A percentile compares a stretch with the other conserved stretches of the same genome.
Conservation (phyloP, 2,888 invertebrate species). For the Caenorhabditis virilis region DNA sequence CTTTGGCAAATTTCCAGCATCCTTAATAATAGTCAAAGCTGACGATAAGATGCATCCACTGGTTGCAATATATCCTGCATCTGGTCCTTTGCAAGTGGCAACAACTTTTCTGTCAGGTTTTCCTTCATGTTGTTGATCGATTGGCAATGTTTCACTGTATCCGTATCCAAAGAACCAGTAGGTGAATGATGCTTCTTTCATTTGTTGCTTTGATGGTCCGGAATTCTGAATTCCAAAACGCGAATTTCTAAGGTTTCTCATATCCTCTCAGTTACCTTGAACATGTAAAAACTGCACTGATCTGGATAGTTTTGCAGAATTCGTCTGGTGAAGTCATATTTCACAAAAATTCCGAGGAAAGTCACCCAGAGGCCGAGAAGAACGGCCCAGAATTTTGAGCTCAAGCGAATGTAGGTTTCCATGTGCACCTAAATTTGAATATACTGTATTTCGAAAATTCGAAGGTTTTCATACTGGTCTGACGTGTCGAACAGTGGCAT, state of each 20-base stretch:
- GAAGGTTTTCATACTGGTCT: conserved; percentile 77
- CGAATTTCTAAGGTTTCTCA: not conserved
- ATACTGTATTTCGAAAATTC: not conserved
- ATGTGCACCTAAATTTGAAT: conserved; percentile 53
- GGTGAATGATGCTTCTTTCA: conserved; percentile 73
- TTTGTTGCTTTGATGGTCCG: conserved; percentile 73
- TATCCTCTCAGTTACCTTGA: conserved; percentile 71
- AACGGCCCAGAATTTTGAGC: conserved; percentile 74
- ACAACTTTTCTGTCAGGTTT: conserved; percentile 76
- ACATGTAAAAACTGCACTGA: conserved; percentile 78
- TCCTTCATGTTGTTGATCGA: conserved; percentile 71
- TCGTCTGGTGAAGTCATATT: conserved; percentile 75
- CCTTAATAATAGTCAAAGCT: conserved; percentile 79
- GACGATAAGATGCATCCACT: conserved; percentile 78
- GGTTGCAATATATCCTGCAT: conserved; percentile 68
- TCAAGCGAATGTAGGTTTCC: conserved; percentile 77
- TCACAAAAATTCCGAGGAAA: conserved; percentile 75
- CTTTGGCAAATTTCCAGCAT: conserved; percentile 79
- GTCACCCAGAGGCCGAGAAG: conserved; percentile 69
- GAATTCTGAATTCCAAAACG: conserved; percentile 69
- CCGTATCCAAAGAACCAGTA: conserved; percentile 81
- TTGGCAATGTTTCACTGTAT: conserved; percentile 76
- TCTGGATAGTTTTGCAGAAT: conserved; percentile 77
- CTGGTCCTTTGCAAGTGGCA: conserved; percentile 75
- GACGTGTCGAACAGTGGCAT: conserved; percentile 76